A percentile compares a stretch with the other conserved stretches of the same genome.
phyloP scores from a whole-genome alignment of 1,140 invertebrate genomes.

The Cydia amplana region DNA sequence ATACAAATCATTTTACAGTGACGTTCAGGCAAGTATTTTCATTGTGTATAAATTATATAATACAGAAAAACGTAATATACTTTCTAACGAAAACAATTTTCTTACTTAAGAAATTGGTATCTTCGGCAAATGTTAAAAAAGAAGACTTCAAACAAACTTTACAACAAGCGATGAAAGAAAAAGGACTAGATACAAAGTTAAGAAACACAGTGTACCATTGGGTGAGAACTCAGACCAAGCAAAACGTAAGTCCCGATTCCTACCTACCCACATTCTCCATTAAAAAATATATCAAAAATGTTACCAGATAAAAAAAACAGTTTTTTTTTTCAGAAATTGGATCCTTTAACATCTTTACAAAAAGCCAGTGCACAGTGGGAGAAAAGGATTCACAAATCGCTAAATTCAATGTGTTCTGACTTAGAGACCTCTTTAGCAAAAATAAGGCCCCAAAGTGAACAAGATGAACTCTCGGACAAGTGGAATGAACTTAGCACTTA shows the following conservation, averaged over 20 bases:
- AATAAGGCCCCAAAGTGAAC: slow-evolving; percentile 87
- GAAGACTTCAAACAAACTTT: slow-evolving; percentile 89
- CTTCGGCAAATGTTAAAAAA: slow-evolving; percentile 85
- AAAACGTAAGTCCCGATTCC: slow-evolving; percentile 57
- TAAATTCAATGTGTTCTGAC: slow-evolving; percentile 97
- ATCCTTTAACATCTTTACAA: slow-evolving; percentile 84
- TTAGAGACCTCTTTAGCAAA: slow-evolving; percentile 89
- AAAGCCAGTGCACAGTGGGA: slow-evolving; percentile 95
- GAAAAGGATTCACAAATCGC: slow-evolving; percentile 94
- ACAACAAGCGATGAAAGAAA: slow-evolving; percentile 85
- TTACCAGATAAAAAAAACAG: slow-evolving; percentile 9
- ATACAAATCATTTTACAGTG: slow-evolving; percentile 81
- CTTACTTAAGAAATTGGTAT: slow-evolving; percentile 83
- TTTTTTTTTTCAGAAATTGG: slow-evolving; percentile 68
- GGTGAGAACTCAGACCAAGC: slow-evolving; percentile 82
- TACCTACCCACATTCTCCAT: neutral
- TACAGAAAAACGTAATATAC: neutral
- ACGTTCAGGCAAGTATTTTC: slow-evolving; percentile 70
- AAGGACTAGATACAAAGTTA: slow-evolving; percentile 88
- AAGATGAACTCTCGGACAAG: slow-evolving; percentile 90
- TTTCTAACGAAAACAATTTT: slow-evolving; percentile 10
- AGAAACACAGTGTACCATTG: slow-evolving; percentile 91
- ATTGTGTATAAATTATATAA: slow-evolving; percentile 36
- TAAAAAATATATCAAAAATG: neutral
- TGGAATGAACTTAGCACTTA: slow-evolving; percentile 97